Evolutionary conservation across 2,888 invertebrate genomes (phyloP).

Genomic region (Agrotis exclamationis): DNA sequence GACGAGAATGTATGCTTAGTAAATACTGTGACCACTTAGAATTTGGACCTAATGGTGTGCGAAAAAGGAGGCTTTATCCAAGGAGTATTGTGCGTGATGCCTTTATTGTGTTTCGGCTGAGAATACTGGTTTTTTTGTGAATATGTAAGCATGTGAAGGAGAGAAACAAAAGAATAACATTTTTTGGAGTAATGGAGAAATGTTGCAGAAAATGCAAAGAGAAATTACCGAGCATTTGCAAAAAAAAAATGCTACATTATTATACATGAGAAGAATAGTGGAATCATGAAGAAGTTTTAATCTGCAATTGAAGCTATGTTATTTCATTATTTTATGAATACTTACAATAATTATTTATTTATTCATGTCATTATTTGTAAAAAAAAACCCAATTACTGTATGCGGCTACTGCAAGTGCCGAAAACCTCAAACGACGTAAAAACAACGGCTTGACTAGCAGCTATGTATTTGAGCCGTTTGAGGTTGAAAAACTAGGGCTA

Average conservation of each 20-base stretch:
- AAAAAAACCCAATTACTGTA: too few species aligned
- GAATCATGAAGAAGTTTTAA: neutral
- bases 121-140: conserved; percentile 13
- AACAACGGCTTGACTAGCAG: too few species aligned
- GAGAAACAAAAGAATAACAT: neutral
- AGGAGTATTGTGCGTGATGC: conserved; percentile 5
- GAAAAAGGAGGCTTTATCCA: conserved; percentile 37
- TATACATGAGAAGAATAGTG: too few species aligned
- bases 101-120: conserved; percentile 41
- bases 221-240: neutral
- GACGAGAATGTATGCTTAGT: conserved; percentile 74
- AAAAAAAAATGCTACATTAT: neutral
- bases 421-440: too few species aligned
- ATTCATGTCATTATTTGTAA: too few species aligned
- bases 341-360: too few species aligned
- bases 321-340: too few species aligned
- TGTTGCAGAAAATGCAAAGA: neutral
- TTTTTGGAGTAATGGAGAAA: neutral
- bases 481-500: too few species aligned
- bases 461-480: too few species aligned
- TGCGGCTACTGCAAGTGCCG: too few species aligned
- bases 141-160: neutral
- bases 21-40: conserved; percentile 66
- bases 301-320: too few species aligned
- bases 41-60: conserved; percentile 51